These are phyloP conservation scores for Cryptus armator DNA, from an alignment of 2,888 invertebrate species.

Conservation along the genomic window DNA sequence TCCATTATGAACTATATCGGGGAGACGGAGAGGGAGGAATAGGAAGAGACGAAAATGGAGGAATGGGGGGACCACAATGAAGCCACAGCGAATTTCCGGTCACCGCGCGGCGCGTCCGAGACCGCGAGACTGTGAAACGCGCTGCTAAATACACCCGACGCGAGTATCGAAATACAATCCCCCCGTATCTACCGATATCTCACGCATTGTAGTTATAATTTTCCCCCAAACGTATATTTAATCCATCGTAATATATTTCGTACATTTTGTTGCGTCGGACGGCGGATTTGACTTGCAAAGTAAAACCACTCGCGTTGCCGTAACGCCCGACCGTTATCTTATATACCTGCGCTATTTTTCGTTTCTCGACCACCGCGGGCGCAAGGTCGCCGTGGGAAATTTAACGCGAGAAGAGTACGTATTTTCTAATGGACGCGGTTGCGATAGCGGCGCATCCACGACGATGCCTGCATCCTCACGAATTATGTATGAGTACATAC, in stretches of 20 bases:
- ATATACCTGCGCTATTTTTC: not conserved
- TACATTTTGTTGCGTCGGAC: no score
- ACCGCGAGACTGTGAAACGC: conserved; percentile 62
- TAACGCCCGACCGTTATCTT: no score
- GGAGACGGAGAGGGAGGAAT: not conserved
- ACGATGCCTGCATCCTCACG: not conserved
- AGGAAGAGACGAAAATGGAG: conserved; percentile 5
- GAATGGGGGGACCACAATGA: conserved; percentile 56
- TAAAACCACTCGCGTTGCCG: no score
- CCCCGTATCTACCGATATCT: not conserved
- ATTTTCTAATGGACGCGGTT: not conserved
- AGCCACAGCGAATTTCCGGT: conserved; percentile 65
- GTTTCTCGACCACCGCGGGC: not conserved
- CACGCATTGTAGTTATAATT: not conserved
- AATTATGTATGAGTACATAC: conserved; percentile 9
- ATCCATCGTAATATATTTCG: no score
- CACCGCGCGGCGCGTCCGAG: conserved; percentile 47
- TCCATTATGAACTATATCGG: conserved; percentile 47
- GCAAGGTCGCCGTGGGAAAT: conserved; percentile 12
- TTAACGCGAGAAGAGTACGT: not conserved
- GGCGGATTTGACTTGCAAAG: no score
- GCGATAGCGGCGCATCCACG: no score
- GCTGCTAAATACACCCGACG: conserved; percentile 50
- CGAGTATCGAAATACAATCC: not conserved
- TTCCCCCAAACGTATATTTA: no score